Percentiles rank a stretch among this genome's conserved stretches.
Conservation (phyloP, 2,888 invertebrate species). For the Phyllotreta cruciferae region DNA sequence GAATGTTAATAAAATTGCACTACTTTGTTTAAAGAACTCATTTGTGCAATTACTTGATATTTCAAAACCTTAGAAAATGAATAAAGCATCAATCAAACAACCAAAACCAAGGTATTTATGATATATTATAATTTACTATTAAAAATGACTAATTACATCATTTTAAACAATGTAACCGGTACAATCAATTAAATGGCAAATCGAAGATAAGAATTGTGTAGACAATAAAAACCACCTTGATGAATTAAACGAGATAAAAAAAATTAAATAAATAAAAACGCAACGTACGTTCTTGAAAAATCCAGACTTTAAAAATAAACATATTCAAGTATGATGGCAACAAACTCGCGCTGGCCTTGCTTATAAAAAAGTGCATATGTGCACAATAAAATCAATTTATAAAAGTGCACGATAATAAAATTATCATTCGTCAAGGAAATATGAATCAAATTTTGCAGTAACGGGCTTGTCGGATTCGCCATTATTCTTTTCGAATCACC, state of each 20-base stretch:
- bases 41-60: no score
- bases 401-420: slow-evolving; percentile 38
- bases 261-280: slow-evolving; percentile 36
- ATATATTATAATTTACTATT: neutral
- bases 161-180: slow-evolving; percentile 26
- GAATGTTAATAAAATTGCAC: no score
- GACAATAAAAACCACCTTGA: slow-evolving; percentile 39
- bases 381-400: slow-evolving; percentile 39
- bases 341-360: slow-evolving; percentile 50
- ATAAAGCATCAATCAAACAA: neutral
- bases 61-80: neutral
- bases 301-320: slow-evolving; percentile 54
- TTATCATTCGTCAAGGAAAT: slow-evolving; percentile 40
- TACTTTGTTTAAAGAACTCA: no score
- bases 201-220: slow-evolving; percentile 21
- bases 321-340: slow-evolving; percentile 50
- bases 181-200: slow-evolving; percentile 16
- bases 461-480: slow-evolving; percentile 18
- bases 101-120: no score
- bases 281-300: slow-evolving; percentile 49
- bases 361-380: slow-evolving; percentile 49
- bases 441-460: slow-evolving; percentile 33
- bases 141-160: slow-evolving; percentile 20
- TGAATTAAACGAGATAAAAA: slow-evolving; percentile 33
- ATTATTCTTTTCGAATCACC: slow-evolving; percentile 10